A percentile compares a stretch with the other conserved stretches of the same genome.
Conservation (phyloP, 37 sponge, comb jelly and placozoan genomes). For the Halisarca cf. caerulea region DNA sequence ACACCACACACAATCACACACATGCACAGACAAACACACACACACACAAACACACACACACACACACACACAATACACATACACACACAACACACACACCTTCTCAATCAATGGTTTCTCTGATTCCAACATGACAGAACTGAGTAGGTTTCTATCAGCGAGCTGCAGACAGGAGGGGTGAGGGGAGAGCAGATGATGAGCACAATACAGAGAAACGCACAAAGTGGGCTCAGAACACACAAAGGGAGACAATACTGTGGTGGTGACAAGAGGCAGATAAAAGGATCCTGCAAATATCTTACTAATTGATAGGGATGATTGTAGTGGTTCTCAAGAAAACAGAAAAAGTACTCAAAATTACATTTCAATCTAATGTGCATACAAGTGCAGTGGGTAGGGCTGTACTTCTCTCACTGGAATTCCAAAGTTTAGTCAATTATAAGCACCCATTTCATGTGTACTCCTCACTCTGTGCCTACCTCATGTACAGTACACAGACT, state of each 20-base stretch:
- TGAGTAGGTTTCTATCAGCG: conserved; percentile 2
- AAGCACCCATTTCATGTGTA: no score
- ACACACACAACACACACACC: neutral
- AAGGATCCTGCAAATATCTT: no score
- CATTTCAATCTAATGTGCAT: no score
- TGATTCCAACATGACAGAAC: conserved; percentile 1
- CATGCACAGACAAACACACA: neutral
- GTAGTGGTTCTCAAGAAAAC: no score
- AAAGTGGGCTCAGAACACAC: neutral
- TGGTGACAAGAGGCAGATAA: neutral
- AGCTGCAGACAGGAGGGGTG: conserved; percentile 4
- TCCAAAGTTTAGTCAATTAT: no score
- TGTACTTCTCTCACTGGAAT: no score
- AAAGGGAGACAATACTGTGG: neutral
- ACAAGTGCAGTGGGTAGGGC: no score
- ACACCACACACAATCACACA: conserved; percentile 24
- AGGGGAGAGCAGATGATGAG: neutral
- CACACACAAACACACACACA: conserved; percentile 30
- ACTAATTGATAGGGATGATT: no score
- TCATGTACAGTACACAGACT: no score
- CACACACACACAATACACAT: conserved; percentile 19
- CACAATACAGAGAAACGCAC: neutral
- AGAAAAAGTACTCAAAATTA: no score
- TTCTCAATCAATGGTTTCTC: neutral
- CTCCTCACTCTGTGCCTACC: no score